Base-by-base conservation (phyloP, 2,797 vertebrate species). In the Heteromormyrus szaboi region DNA sequence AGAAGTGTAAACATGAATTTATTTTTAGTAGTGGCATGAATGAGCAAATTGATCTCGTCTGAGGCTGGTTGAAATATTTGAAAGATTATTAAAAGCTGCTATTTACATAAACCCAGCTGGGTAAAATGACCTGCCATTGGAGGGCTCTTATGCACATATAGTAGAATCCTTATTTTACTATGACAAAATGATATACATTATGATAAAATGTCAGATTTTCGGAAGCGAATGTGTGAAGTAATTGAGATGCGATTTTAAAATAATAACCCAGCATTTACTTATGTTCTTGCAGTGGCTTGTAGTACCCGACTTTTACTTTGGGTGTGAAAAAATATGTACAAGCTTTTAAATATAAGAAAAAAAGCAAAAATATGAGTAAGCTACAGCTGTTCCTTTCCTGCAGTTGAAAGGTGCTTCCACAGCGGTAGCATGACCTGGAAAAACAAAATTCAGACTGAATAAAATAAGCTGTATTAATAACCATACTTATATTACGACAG, bases 401-500 rank as follows among this genome's bases (percentile, higher is more conserved):
- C 29, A 37, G 68, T 17, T 5, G 72, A 7, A 79, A 79, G 14
- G 37, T 44, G 17, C 5, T 8, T 79, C 14, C 37, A 79, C 65
- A 17, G 29, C 1, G 14, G 4, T 46, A 46, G 41, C 19, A n/a
- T 81, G 41, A 22, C 41, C 76, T 22, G 37, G 76, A 81, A 72
- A 72, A 72, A 46, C 19, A 81, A 81, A 81, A 46, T 81, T 44
- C 41, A 81, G 19, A 81, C 76, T 46, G 41, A 44, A 46, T 46
- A 22, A 81, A 81, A 81, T 3, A 12, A 81, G 8, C 4, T 29
- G 81, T 85, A 88, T 51, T 51, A 51, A 51, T 51, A 14, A 51
- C 2, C 50, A 12, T 51, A 53, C 51, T 83, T 68, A 0, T 90
- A 89, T 1, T 1, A 54, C 5, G n/a, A 41, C 93, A 97, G 98